Percentiles rank a stretch among this genome's conserved stretches.
These are phyloP conservation scores for Chloroclysta siterata DNA, from an alignment of 2,888 invertebrate species.

Conservation along the genomic window DNA sequence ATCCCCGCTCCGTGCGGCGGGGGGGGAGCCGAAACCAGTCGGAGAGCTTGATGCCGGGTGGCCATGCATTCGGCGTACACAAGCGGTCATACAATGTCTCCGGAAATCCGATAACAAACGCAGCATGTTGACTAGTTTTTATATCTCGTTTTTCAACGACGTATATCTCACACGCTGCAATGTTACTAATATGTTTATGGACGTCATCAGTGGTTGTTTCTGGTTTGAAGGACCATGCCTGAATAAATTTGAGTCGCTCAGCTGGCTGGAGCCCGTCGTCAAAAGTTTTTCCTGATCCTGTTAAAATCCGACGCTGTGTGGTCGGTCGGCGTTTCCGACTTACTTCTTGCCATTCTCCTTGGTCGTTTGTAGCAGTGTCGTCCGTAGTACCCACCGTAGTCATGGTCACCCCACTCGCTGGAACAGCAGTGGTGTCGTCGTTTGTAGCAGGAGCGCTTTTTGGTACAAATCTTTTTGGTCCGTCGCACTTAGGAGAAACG, in stretches of 20 bases:
- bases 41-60: constrained; percentile 18
- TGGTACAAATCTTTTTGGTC: not conserved
- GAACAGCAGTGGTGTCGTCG: not conserved
- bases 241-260: constrained; percentile 12
- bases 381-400: not conserved
- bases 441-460: not conserved
- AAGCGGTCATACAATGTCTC: constrained; percentile 5
- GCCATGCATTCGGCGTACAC: constrained; percentile 20
- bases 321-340: not conserved
- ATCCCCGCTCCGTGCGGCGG: constrained; percentile 21
- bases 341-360: not conserved
- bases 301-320: constrained; percentile 10
- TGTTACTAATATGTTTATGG: constrained; percentile 15
- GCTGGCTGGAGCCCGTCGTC: constrained; percentile 21
- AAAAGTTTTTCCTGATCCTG: not conserved
- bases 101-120: constrained; percentile 26
- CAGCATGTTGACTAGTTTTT: constrained; percentile 15
- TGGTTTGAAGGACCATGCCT: constrained; percentile 23
- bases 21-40: constrained; percentile 27
- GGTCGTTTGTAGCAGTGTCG: not conserved
- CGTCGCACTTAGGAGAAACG: constrained; percentile 3
- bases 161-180: constrained; percentile 15
- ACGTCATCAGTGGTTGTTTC: constrained; percentile 23
- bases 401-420: constrained; percentile 14
- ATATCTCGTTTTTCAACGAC: constrained; percentile 22